Evolutionary conservation across 2,888 invertebrate genomes (phyloP), one percentile per base, ranked within the genome.

Genomic region (Chydorus sphaericus): DNA sequence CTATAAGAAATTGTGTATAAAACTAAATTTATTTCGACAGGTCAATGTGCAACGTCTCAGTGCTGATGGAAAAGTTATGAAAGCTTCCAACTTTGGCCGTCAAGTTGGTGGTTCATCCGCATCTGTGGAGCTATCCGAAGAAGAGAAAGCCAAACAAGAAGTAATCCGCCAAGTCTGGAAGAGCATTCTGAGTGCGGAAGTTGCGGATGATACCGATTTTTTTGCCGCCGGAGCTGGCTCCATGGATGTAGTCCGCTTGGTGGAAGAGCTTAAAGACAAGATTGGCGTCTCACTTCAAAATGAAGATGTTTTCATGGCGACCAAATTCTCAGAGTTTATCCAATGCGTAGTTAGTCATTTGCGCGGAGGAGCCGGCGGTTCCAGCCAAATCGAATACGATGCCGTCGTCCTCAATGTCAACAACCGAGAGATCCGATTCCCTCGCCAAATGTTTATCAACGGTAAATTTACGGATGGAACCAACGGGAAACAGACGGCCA

Each of bases 191-290:
- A 83, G 83, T 62, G 73, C 78, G 1, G 80, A 83, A 3, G 77
- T 85, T 6, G 80, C 83, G 10, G 78, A 81, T 8, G 80, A 81
- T 3, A 89, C 90, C 0, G 93, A 96, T 67, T 96, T 97, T 73
- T 96, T 97, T 70, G 80, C 79, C 1, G 80, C 80, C n/a, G 96
- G 96, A 11, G 96, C 90, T n/a, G 90, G 91, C 1, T 94, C 94
- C 7, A 96, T 97, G 91, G 96, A 97, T 69, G 93, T 96, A 2
- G 92, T 94, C 1, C 75, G 80, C 63, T 68, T 96, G 53, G 83
- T 96, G 0, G 96, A 96, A 71, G 94, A 96, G 73, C 78, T 93
- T 0, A 89, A 88, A 67, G 89, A 90, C 60, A 73, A 82, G 33
- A 77, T 85, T 8, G 78, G 79, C 60, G 70, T 92, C 1, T 80